A percentile compares a stretch with the other conserved stretches of the same genome.
Evolutionary conservation across 2,113 vertebrate genomes (phyloP).

Genomic region (Circaetus cinerascens): DNA sequence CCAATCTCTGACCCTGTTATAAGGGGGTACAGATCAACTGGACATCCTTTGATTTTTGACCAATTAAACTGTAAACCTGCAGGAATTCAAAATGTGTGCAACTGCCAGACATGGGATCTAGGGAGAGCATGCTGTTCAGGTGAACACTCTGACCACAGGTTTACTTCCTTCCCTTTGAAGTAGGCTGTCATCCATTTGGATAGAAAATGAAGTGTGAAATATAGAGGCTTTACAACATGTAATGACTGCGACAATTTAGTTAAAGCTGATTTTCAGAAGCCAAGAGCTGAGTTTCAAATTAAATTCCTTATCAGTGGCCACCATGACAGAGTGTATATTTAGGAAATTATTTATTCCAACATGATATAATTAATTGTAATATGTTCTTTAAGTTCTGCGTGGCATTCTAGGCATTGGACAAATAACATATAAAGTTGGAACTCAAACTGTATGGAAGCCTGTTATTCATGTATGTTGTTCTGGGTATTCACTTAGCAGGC

Average conservation of each 20-base stretch:
- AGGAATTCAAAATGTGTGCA: conserved; percentile 12
- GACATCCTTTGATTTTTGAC: conserved; percentile 55
- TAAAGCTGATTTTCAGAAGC: conserved; percentile 56
- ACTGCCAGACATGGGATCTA: not conserved
- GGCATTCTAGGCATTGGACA: not conserved
- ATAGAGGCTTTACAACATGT: conserved; percentile 55
- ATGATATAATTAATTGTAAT: conserved; percentile 19
- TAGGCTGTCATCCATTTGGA: conserved; percentile 48
- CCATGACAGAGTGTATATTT: not conserved
- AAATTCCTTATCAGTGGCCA: conserved; percentile 50
- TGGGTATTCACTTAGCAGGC: not conserved
- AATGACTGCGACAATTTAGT: conserved; percentile 65
- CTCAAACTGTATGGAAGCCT: not conserved
- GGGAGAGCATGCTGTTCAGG: conserved; percentile 44
- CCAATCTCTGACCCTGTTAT: not conserved
- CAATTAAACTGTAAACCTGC: conserved; percentile 52
- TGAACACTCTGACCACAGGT: conserved; percentile 44
- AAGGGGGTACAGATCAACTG: conserved; percentile 1
- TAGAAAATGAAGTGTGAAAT: conserved; percentile 63
- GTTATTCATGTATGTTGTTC: not conserved
- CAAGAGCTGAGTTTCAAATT: conserved; percentile 43
- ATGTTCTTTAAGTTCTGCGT: not conserved
- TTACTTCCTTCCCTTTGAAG: conserved; percentile 46
- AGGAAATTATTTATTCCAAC: conserved; percentile 58
- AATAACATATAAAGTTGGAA: not conserved